phyloP scores from a whole-genome alignment of 1,140 invertebrate genomes.

The Drosophila guanche region DNA sequence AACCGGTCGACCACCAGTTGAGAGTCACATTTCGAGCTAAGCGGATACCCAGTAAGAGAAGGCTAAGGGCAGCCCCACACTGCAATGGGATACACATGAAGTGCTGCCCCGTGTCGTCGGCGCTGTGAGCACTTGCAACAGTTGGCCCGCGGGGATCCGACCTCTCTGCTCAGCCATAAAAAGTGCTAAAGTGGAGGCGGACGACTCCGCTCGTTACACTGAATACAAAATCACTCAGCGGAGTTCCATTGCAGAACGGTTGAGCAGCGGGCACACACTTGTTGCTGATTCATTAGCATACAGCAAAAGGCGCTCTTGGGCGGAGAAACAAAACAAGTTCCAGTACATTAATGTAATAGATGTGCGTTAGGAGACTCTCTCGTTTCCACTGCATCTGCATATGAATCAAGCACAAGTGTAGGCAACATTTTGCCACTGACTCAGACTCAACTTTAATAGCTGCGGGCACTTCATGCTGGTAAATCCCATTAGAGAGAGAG shows the following conservation, averaged over 20 bases:
- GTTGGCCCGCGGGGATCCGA: no score
- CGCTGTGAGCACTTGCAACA: no score
- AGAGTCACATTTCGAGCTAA: constrained; percentile 20
- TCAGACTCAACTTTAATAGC: constrained; percentile 19
- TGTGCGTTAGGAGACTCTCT: not conserved
- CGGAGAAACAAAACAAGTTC: no score
- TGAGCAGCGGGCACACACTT: not conserved
- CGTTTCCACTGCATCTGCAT: not conserved
- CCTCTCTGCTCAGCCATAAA: constrained; percentile 2
- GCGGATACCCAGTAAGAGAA: not conserved
- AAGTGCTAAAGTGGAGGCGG: constrained; percentile 1
- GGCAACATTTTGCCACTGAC: constrained; percentile 16
- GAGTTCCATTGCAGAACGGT: constrained; percentile 2
- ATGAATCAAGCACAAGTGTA: constrained; percentile 45
- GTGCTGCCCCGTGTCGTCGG: no score
- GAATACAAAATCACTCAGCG: no score
- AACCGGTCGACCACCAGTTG: constrained; percentile 20
- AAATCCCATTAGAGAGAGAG: constrained; percentile 48
- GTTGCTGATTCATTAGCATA: not conserved
- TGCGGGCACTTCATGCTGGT: constrained; percentile 33
- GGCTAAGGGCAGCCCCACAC: no score
- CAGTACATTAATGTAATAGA: not conserved
- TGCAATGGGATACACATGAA: no score
- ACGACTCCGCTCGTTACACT: no score
- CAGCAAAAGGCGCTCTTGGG: no score